phyloP scores from a whole-genome alignment of 1,140 invertebrate genomes.

The Heliothis subflexa region DNA sequence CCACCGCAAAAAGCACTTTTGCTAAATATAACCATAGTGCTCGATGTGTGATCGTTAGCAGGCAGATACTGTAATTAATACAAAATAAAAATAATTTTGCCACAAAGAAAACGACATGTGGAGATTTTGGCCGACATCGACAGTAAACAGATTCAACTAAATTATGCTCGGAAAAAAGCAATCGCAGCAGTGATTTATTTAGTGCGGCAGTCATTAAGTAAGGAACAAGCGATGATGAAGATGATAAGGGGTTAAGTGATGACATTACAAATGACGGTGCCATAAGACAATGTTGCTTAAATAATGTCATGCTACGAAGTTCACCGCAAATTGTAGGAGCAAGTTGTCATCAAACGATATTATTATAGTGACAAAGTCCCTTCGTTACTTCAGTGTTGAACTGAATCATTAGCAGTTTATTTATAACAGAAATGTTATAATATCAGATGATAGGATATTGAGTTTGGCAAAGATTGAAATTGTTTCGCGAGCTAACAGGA shows the following conservation, averaged over 20 bases:
- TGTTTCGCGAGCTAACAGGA: not conserved
- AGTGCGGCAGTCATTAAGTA: not conserved
- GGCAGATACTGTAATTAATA: not conserved
- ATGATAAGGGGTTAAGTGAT: constrained; percentile 3
- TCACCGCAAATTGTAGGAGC: not conserved
- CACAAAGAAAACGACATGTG: too few relatives aligned
- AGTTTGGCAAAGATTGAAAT: too few relatives aligned
- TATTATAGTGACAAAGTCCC: not conserved
- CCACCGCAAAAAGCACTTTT: not conserved
- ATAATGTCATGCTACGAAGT: not conserved
- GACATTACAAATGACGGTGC: constrained; percentile 4
- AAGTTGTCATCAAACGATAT: constrained; percentile 1
- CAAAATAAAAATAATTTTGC: not conserved
- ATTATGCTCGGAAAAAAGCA: not conserved
- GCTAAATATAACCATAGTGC: not conserved
- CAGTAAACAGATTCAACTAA: not conserved
- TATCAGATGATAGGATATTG: not conserved
- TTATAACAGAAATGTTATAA: not conserved
- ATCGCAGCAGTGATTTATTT: not conserved
- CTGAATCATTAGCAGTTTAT: not conserved
- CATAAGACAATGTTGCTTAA: constrained; percentile 14
- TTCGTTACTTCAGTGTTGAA: not conserved
- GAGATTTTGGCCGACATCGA: too few relatives aligned
- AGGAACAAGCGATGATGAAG: not conserved
- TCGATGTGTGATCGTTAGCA: not conserved